Conservation (phyloP, 2,797 vertebrate species). For the Cynodonichthys magdalenae region DNA sequence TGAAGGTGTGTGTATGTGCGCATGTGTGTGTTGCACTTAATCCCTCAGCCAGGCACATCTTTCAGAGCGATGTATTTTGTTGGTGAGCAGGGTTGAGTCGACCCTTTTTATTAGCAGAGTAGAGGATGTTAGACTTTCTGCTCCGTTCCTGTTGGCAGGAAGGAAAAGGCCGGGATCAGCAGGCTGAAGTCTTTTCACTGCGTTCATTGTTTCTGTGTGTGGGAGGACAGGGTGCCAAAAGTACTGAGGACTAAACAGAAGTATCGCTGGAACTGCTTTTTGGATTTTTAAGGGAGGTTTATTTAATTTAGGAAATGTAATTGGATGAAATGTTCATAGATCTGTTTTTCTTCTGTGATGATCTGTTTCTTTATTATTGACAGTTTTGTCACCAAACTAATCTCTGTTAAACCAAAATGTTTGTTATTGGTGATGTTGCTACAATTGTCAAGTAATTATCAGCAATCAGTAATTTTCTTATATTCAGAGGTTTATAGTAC, state of each 20-base stretch:
- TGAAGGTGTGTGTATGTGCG: background rate
- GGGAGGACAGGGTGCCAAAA: constrained; percentile 45
- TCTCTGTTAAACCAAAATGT: too few species aligned
- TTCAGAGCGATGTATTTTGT: constrained; percentile 10
- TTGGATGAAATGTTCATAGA: too few species aligned
- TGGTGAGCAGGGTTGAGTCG: constrained; percentile 25
- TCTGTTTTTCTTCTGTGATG: too few species aligned
- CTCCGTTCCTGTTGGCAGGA: constrained; percentile 70
- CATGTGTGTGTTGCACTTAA: background rate
- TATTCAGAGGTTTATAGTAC: too few species aligned
- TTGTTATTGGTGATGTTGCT: too few species aligned
- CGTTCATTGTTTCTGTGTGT: constrained; percentile 65
- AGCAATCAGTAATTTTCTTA: too few species aligned
- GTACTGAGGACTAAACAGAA: background rate
- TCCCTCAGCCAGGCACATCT: constrained; percentile 27
- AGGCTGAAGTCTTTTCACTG: constrained; percentile 57
- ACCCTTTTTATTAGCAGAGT: constrained; percentile 22
- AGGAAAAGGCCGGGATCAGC: constrained; percentile 77
- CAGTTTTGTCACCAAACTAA: too few species aligned
- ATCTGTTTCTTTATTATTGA: too few species aligned
- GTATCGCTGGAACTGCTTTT: background rate
- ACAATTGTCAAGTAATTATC: too few species aligned
- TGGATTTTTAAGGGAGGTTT: background rate
- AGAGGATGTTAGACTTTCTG: constrained; percentile 62
- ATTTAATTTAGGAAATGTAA: too few species aligned